Percentiles rank a stretch among this genome's conserved stretches.
Conservation (phyloP, 1,140 invertebrate species). For the Paraescarpia echinospica region DNA sequence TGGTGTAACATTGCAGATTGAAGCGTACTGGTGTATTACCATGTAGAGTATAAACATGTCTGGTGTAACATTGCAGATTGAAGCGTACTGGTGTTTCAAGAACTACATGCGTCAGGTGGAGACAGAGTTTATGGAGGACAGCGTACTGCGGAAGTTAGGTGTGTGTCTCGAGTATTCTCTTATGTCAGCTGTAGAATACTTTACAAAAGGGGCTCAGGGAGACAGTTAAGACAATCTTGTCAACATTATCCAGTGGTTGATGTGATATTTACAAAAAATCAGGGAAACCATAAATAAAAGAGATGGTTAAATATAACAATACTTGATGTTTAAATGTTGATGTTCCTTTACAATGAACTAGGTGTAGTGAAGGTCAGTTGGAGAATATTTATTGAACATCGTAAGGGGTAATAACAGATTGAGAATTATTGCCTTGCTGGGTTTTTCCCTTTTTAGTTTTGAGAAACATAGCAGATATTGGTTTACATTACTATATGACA, state of each 20-base stretch:
- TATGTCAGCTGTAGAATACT: too few relatives aligned
- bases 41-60: not conserved
- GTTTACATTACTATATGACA: not conserved
- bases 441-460: not conserved
- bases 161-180: constrained; percentile 18
- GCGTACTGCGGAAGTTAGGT: constrained; percentile 54
- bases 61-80: constrained; percentile 39
- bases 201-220: constrained; percentile 32
- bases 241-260: not conserved
- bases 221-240: not conserved
- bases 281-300: too few relatives aligned
- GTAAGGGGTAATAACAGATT: not conserved
- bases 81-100: constrained; percentile 55
- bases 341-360: not conserved
- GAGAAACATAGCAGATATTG: not conserved
- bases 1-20: constrained; percentile 31
- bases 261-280: not conserved
- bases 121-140: constrained; percentile 50
- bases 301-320: too few relatives aligned
- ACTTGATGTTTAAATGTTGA: not conserved
- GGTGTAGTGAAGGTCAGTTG: too few relatives aligned
- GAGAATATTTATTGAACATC: not conserved
- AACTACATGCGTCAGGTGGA: constrained; percentile 51
- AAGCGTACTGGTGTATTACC: too few relatives aligned
- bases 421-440: not conserved